Conservation (phyloP, 2,888 invertebrate species). For the Phortica magna region DNA sequence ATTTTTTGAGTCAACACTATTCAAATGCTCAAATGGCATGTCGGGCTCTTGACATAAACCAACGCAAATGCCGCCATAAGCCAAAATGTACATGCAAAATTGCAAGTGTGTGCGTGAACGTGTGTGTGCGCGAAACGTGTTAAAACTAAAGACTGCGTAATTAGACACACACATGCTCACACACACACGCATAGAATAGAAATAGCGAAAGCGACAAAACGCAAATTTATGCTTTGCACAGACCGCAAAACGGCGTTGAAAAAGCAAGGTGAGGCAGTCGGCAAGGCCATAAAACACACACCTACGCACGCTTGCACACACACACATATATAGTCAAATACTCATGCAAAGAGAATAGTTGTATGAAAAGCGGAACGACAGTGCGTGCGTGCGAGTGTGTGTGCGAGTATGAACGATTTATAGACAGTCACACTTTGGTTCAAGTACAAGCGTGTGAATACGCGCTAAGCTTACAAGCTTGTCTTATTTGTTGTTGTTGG, state of each 20-base stretch:
- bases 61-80: background rate
- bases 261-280: conserved; percentile 45
- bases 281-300: too few relatives aligned
- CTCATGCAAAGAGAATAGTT: too few relatives aligned
- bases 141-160: conserved; percentile 69
- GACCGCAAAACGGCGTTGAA: conserved; percentile 48
- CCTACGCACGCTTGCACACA: too few relatives aligned
- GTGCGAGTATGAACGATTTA: background rate
- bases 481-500: background rate
- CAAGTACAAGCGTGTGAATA: conserved; percentile 13
- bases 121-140: background rate
- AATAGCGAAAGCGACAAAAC: conserved; percentile 12
- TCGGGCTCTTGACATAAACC: too few relatives aligned
- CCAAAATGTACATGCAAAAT: conserved; percentile 17
- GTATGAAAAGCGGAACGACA: too few relatives aligned
- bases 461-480: background rate
- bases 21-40: too few relatives aligned
- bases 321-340: too few relatives aligned
- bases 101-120: conserved; percentile 12
- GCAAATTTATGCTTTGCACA: conserved; percentile 65
- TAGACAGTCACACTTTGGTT: too few relatives aligned
- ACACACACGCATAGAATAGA: conserved; percentile 31
- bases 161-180: conserved; percentile 53
- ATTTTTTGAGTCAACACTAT: too few relatives aligned
- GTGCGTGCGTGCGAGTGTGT: background rate